Conservation (phyloP, 2,113 vertebrate species). For the Cathartes aura region DNA sequence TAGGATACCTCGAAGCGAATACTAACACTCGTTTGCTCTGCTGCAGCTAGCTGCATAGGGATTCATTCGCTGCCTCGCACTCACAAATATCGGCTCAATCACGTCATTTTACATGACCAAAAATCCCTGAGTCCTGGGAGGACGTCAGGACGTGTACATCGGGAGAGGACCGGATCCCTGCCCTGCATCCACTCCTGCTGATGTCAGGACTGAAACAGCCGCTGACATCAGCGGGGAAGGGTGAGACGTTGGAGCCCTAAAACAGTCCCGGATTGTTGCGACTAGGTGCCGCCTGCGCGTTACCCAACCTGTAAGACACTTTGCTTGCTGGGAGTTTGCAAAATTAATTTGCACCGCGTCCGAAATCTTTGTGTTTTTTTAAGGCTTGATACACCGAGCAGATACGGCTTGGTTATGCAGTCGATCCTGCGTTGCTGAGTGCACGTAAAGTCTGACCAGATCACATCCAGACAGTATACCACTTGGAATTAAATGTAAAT, state of each 20-base stretch:
- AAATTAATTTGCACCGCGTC: rapidly evolving
- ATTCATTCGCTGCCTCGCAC: rapidly evolving
- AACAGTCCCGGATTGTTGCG: rapidly evolving
- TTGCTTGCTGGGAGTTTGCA: neutral
- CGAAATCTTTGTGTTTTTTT: neutral
- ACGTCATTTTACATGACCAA: neutral
- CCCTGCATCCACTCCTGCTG: neutral
- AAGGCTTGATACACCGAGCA: neutral
- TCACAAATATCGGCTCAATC: neutral
- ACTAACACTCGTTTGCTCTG: neutral
- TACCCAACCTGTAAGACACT: neutral
- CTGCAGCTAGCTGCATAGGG: rapidly evolving
- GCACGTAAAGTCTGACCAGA: rapidly evolving
- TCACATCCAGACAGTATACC: neutral
- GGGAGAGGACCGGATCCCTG: neutral
- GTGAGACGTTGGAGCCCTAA: rapidly evolving
- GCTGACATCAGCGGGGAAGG: neutral
- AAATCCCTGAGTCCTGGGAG: neutral
- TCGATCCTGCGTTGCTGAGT: rapidly evolving
- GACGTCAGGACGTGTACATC: rapidly evolving
- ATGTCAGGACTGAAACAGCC: neutral
- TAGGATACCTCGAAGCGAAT: rapidly evolving
- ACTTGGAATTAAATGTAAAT: neutral
- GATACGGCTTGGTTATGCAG: rapidly evolving
- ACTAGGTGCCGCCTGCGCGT: rapidly evolving